Percentiles rank a stretch among this genome's conserved stretches.
Conservation (phyloP, 2,888 invertebrate species). For the Gryllus longicercus region DNA sequence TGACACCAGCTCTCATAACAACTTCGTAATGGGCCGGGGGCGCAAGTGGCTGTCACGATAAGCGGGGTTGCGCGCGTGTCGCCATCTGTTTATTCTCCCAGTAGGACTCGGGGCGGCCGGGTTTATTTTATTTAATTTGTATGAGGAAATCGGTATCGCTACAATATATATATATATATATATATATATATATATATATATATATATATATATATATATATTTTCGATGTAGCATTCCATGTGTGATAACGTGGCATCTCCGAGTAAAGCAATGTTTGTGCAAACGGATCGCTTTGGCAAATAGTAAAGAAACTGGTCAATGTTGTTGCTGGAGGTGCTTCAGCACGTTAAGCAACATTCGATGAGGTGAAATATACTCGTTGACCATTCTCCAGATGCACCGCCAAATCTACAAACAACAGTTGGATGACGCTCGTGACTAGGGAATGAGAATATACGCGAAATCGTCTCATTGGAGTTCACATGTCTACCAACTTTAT, state of each 20-base stretch:
- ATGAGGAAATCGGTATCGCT: too few relatives aligned
- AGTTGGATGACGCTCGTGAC: slow-evolving; percentile 5
- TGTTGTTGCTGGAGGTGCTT: slow-evolving; percentile 37
- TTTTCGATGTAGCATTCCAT: slow-evolving; percentile 42
- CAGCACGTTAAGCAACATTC: slow-evolving; percentile 33
- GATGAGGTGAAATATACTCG: slow-evolving; percentile 38
- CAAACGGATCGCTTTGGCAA: slow-evolving; percentile 35
- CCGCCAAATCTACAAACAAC: slow-evolving; percentile 22
- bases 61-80: too few relatives aligned
- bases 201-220: too few relatives aligned
- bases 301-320: slow-evolving; percentile 37
- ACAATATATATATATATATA: too few relatives aligned
- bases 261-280: slow-evolving; percentile 43
- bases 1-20: too few relatives aligned
- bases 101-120: too few relatives aligned
- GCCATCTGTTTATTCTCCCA: too few relatives aligned
- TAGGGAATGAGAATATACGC: not conserved
- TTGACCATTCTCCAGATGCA: slow-evolving; percentile 38
- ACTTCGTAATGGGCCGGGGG: too few relatives aligned
- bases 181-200: too few relatives aligned
- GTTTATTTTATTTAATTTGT: too few relatives aligned
- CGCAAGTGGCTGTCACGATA: too few relatives aligned
- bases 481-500: too few relatives aligned
- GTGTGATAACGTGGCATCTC: slow-evolving; percentile 44
- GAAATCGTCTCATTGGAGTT: not conserved